Evolutionary conservation across 2,113 vertebrate genomes (phyloP).

Genomic region (Ameiurus melas): DNA sequence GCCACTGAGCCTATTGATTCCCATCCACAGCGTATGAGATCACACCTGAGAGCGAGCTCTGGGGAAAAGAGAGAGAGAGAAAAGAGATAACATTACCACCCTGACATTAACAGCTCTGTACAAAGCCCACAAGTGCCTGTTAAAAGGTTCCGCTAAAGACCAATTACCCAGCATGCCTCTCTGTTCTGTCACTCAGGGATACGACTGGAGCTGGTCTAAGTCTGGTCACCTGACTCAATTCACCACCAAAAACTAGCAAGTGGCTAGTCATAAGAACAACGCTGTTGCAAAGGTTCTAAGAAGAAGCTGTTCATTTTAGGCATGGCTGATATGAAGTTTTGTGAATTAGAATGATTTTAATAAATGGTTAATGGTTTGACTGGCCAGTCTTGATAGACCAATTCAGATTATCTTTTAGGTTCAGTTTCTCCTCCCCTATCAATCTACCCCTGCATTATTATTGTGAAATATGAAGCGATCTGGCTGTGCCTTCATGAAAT

Average conservation of each 20-base stretch:
- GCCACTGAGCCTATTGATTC: slow-evolving; percentile 90
- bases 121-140: slow-evolving; percentile 80
- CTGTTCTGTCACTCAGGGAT: slow-evolving; percentile 42
- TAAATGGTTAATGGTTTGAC: slow-evolving; percentile 19
- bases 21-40: slow-evolving; percentile 77
- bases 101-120: slow-evolving; percentile 88
- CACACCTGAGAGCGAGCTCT: slow-evolving; percentile 69
- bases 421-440: slow-evolving; percentile 28
- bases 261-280: slow-evolving; percentile 24
- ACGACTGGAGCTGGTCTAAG: slow-evolving; percentile 38
- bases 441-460: slow-evolving; percentile 66
- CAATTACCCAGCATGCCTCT: slow-evolving; percentile 71
- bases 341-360: not conserved
- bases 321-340: slow-evolving; percentile 10
- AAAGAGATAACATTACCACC: slow-evolving; percentile 75
- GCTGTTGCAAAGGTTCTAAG: slow-evolving; percentile 21
- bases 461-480: slow-evolving; percentile 80
- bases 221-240: slow-evolving; percentile 49
- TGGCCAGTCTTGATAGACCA: slow-evolving; percentile 17
- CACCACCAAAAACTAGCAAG: slow-evolving; percentile 32
- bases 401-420: slow-evolving; percentile 30
- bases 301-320: not conserved
- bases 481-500: slow-evolving; percentile 80
- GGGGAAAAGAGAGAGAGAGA: slow-evolving; percentile 45
- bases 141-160: slow-evolving; percentile 75